Evolutionary conservation across 2,888 invertebrate species (phyloP).

Genomic region (Trachelus stipa): DNA sequence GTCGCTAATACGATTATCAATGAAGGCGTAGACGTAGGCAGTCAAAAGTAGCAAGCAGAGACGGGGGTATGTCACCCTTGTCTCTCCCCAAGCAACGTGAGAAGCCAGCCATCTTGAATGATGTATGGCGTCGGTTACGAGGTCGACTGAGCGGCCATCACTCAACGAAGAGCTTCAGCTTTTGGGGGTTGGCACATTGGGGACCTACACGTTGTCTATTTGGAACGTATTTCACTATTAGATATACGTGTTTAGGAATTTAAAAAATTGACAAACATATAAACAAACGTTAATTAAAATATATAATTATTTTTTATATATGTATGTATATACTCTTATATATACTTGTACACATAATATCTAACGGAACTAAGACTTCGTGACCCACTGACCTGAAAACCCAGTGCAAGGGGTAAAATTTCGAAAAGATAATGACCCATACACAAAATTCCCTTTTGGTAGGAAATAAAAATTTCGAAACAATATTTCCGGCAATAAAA

Average conservation of each 20-base stretch:
- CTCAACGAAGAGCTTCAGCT: slow-evolving; percentile 64
- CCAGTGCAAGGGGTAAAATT: background rate
- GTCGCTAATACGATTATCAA: slow-evolving; percentile 52
- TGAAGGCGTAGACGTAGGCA: slow-evolving; percentile 54
- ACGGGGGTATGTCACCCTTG: slow-evolving; percentile 60
- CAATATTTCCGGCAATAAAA: background rate
- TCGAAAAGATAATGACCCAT: background rate
- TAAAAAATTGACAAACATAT: background rate
- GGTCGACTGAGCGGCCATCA: slow-evolving; percentile 72
- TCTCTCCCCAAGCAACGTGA: slow-evolving; percentile 56
- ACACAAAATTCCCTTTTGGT: background rate
- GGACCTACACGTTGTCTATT: slow-evolving; percentile 43
- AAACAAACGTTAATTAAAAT: background rate
- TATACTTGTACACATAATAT: too few relatives aligned
- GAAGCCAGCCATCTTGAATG: slow-evolving; percentile 69
- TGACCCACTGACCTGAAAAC: background rate
- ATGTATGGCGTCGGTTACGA: slow-evolving; percentile 72
- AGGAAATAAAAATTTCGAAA: background rate
- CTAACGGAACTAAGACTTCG: background rate
- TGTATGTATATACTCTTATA: too few relatives aligned
- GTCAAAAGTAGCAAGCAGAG: slow-evolving; percentile 53
- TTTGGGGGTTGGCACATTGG: slow-evolving; percentile 45
- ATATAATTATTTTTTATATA: too few relatives aligned
- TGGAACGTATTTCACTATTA: background rate
- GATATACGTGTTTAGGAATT: background rate